phyloP scores from a whole-genome alignment of 2,113 vertebrate genomes.

The Etheostoma cragini region DNA sequence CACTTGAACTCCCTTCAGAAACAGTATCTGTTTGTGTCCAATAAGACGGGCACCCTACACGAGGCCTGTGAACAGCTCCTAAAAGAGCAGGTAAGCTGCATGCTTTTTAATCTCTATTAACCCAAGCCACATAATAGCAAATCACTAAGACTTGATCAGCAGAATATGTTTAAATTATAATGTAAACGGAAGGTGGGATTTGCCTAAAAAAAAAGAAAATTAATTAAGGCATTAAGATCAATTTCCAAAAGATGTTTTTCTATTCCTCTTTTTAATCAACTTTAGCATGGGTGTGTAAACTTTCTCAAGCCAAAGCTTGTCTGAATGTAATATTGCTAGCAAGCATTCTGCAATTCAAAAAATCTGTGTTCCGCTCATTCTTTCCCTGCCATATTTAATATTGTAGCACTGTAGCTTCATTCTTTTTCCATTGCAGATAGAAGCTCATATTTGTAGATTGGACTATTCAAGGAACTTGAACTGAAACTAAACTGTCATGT shows the following conservation, averaged over 20 bases:
- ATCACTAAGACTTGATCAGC: not conserved
- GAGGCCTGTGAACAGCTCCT: conserved; percentile 97
- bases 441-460: conserved; percentile 17
- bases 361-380: not conserved
- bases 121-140: rapidly evolving
- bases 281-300: too few relatives aligned
- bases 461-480: not conserved
- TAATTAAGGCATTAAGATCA: too few relatives aligned
- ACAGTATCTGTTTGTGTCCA: conserved; percentile 97
- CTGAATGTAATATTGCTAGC: not conserved
- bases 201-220: too few relatives aligned
- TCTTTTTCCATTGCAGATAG: not conserved
- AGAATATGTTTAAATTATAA: not conserved
- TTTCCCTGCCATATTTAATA: not conserved
- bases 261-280: too few relatives aligned
- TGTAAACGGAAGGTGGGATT: not conserved
- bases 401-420: conserved; percentile 1
- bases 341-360: not conserved
- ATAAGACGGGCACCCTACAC: conserved; percentile 95
- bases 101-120: not conserved
- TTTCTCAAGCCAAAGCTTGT: not conserved
- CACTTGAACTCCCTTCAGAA: conserved; percentile 95
- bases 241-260: too few relatives aligned
- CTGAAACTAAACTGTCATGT: conserved; percentile 34
- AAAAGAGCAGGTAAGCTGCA: conserved; percentile 92